Evolutionary conservation across 2,888 invertebrate species (phyloP), one percentile per base, ranked within the genome.

Genomic region (Hydrotaea diabolus): DNA sequence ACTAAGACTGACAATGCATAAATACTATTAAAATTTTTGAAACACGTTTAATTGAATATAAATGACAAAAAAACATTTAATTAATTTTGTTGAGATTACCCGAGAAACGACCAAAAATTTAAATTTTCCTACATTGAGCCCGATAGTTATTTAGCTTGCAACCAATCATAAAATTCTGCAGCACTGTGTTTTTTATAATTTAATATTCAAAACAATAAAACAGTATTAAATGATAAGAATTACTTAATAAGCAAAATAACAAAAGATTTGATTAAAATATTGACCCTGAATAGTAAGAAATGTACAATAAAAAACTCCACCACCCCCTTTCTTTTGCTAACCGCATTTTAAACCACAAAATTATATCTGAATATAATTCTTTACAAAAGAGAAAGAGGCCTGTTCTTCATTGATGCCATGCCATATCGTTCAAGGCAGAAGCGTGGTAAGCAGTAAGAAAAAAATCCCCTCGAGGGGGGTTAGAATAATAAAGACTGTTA

Each of bases 221-320:
- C 49, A 49, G 9, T 39, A 49, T 49, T 13, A 49, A 49, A 13
- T n/a, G 49, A 49, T 49, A 49, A 49, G 49, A 49, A 49, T 15
- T 49, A 49, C n/a, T 49, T 49, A 49, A 49, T 49, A 49, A 4
- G 49, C 49, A 49, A 49, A 49, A 49, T 8, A 49, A 13, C 15
- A 49, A n/a, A 49, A 49, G n/a, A n/a, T 11, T 49, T 49, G 49
- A 49, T 49, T 49, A 49, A 49, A 49, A 49, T 49, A n/a, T n/a
- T 49, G 49, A 7, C 49, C 49, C 1, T 49, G n/a, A 49, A 43
- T 2, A 43, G 43, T 43, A 13, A 49, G n/a, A n/a, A 5, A n/a
- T 49, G 15, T 13, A 3, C 1, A 39, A 39, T 39, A 39, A 11
- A 8, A 31, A 31, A 39, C 39, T 39, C 3, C 39, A 39, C 9